Conservation (phyloP, 2,797 vertebrate genomes). For the Crax fasciolata region DNA sequence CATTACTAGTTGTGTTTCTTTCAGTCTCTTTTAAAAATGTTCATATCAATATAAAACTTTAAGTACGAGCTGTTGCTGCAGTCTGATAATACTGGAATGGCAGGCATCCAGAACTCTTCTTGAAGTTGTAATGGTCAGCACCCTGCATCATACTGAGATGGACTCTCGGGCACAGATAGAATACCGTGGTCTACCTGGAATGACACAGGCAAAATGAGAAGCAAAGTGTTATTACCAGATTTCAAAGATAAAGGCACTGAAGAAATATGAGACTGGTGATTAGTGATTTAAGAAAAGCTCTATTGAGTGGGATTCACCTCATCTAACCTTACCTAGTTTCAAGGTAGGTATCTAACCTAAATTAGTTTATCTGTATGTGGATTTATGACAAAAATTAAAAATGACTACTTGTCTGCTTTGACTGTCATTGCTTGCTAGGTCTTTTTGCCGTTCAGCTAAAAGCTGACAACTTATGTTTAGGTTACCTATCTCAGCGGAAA, state of each 20-base stretch:
- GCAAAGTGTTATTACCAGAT: not conserved
- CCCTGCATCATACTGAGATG: not conserved
- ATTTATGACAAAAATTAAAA: not conserved
- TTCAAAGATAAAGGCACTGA: not conserved
- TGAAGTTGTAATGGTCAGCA: not conserved
- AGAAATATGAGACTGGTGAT: not conserved
- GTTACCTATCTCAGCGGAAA: not conserved
- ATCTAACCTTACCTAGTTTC: not conserved
- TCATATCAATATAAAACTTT: not conserved
- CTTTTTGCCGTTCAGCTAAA: not conserved
- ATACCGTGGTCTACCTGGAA: not conserved
- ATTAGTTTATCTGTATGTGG: not conserved
- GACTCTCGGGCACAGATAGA: not conserved
- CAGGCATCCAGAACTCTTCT: not conserved
- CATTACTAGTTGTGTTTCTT: not conserved
- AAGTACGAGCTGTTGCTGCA: not conserved
- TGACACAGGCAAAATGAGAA: not conserved
- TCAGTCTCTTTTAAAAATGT: not conserved
- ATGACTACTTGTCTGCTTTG: not conserved
- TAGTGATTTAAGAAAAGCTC: not conserved
- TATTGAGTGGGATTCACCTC: rapidly evolving
- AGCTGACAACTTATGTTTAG: not conserved
- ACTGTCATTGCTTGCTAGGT: not conserved
- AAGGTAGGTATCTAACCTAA: not conserved
- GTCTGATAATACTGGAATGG: not conserved